Evolutionary conservation across 2,888 invertebrate genomes (phyloP).

Genomic region (Chrysomela aeneicollis): DNA sequence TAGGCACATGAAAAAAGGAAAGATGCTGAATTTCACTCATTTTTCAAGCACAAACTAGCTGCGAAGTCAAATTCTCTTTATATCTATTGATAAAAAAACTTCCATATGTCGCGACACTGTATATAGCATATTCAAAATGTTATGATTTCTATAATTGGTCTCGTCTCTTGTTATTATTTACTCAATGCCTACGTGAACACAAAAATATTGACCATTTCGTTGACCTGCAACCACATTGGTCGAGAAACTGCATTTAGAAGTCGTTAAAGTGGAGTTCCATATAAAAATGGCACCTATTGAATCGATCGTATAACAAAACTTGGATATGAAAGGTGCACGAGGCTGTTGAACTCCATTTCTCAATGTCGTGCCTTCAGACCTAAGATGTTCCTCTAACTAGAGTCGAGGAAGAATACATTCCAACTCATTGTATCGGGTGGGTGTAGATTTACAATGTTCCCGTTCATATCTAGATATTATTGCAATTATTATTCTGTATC

Average conservation of each 20-base stretch:
- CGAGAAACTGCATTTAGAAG: neutral
- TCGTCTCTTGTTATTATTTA: too few relatives aligned
- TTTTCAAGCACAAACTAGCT: too few relatives aligned
- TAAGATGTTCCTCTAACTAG: neutral
- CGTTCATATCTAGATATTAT: conserved; percentile 12
- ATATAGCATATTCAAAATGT: too few relatives aligned
- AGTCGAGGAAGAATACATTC: neutral
- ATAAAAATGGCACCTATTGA: conserved; percentile 19
- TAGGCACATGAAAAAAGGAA: too few relatives aligned
- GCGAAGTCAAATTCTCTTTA: too few relatives aligned
- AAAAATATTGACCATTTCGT: too few relatives aligned
- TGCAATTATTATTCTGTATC: conserved; percentile 10
- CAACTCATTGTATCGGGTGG: conserved; percentile 21
- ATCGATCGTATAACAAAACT: conserved; percentile 11
- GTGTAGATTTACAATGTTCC: conserved; percentile 18
- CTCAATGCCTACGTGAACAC: too few relatives aligned
- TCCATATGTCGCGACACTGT: too few relatives aligned
- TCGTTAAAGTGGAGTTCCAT: conserved; percentile 8
- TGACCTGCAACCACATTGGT: neutral
- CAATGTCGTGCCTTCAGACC: conserved; percentile 1
- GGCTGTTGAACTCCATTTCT: conserved; percentile 44
- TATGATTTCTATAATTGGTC: too few relatives aligned
- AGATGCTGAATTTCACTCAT: too few relatives aligned
- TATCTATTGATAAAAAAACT: too few relatives aligned
- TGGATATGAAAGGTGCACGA: conserved; percentile 43